phyloP scores from a whole-genome alignment of 2,888 invertebrate species.

The Adelognathus sp. region DNA sequence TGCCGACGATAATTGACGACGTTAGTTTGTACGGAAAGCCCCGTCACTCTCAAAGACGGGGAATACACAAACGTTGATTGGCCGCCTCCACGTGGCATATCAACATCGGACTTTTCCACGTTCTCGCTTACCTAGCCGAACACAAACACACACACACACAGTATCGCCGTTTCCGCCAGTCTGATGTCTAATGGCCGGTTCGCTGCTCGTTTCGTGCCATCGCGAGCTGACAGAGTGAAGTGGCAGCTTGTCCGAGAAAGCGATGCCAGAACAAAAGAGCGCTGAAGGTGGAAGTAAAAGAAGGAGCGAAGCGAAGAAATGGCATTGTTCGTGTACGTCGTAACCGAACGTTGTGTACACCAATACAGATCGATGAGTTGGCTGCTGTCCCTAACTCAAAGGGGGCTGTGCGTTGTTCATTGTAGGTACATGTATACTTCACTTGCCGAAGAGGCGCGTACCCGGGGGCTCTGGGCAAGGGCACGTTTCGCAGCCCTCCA shows the following conservation, averaged over 20 bases:
- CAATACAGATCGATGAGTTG: conserved; percentile 60
- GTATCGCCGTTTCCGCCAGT: neutral
- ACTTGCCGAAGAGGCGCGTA: neutral
- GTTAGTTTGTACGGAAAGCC: conserved; percentile 41
- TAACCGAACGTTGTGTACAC: neutral
- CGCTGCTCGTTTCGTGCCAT: conserved; percentile 40
- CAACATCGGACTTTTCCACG: conserved; percentile 24
- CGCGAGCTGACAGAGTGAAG: conserved; percentile 40
- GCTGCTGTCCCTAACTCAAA: conserved; percentile 22
- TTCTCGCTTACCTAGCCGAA: neutral
- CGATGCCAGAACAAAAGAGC: conserved; percentile 27
- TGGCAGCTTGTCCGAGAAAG: conserved; percentile 37
- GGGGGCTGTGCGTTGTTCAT: neutral
- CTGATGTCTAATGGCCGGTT: conserved; percentile 27
- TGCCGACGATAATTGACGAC: conserved; percentile 36
- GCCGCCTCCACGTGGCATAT: conserved; percentile 22
- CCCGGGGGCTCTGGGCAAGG: neutral
- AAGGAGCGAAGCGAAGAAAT: conserved; percentile 28
- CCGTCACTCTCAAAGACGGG: conserved; percentile 35
- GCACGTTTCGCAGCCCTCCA: conserved; percentile 25
- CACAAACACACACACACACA: neutral
- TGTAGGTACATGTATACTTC: neutral
- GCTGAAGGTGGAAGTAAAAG: conserved; percentile 51
- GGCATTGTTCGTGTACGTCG: neutral
- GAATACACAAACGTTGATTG: conserved; percentile 33